These are phyloP conservation scores for Ceratoteleas bidentatus DNA, from an alignment of 1,140 invertebrate species.

Conservation along the genomic window DNA sequence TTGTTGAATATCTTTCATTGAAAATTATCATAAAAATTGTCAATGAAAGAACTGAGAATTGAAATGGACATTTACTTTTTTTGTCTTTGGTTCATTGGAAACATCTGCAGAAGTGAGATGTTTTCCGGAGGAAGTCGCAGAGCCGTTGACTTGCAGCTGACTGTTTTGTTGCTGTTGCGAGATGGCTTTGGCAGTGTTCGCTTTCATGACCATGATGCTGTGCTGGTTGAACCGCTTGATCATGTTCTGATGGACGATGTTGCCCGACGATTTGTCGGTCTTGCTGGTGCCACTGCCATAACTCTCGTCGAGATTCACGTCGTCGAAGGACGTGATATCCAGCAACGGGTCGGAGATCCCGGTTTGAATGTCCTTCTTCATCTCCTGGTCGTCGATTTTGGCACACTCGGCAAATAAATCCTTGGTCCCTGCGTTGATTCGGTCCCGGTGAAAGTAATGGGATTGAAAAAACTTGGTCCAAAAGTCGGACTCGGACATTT, in stretches of 20 bases:
- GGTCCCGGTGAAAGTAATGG: constrained; percentile 99
- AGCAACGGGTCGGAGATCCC: constrained; percentile 90
- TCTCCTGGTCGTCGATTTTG: constrained; percentile 95
- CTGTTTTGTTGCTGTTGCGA: constrained; percentile 52
- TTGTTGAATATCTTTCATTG: too few species aligned
- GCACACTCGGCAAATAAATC: constrained; percentile 98
- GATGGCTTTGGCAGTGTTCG: constrained; percentile 82
- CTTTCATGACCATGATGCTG: constrained; percentile 97
- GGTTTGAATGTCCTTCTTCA: constrained; percentile 89
- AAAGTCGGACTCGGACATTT: constrained; percentile 97
- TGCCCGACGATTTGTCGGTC: constrained; percentile 83
- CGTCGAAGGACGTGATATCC: constrained; percentile 90
- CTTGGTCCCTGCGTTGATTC: constrained; percentile 92
- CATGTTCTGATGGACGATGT: constrained; percentile 94
- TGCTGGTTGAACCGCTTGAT: constrained; percentile 98
- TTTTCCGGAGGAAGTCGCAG: constrained; percentile 73
- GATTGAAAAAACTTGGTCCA: constrained; percentile 99
- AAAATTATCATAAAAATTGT: too few species aligned
- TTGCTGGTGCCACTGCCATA: constrained; percentile 84
- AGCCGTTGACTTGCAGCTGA: constrained; percentile 77
- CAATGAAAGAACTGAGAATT: too few species aligned
- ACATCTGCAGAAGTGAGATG: constrained; percentile 42
- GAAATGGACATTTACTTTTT: too few species aligned
- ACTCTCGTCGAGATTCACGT: constrained; percentile 87
- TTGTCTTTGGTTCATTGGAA: constrained; percentile 75